phyloP scores from a whole-genome alignment of 2,888 invertebrate genomes.

The Limnephilus lunatus region DNA sequence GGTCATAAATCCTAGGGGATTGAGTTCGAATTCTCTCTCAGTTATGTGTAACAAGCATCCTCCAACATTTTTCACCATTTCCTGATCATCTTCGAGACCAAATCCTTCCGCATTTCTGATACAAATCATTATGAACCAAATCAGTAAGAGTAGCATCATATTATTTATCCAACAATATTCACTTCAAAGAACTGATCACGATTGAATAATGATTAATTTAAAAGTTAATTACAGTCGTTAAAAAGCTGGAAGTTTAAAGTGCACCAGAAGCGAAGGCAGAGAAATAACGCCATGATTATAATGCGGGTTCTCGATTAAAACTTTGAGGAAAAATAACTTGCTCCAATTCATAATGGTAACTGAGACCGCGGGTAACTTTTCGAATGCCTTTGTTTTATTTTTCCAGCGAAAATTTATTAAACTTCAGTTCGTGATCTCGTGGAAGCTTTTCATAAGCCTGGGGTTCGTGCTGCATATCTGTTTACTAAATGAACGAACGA shows the following conservation, averaged over 20 bases:
- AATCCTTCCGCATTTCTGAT: neutral
- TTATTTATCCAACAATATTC: neutral
- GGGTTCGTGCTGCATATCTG: conserved; percentile 11
- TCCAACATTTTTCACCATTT: conserved; percentile 9
- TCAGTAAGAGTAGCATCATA: neutral
- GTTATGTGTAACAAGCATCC: conserved; percentile 55
- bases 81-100: neutral
- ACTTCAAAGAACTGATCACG: neutral
- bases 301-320: conserved; percentile 26
- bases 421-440: conserved; percentile 45
- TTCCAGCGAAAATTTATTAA: conserved; percentile 34
- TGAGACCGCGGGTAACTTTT: conserved; percentile 19
- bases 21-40: conserved; percentile 48
- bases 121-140: neutral
- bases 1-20: conserved; percentile 60
- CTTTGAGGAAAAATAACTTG: neutral
- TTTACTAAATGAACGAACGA: neutral
- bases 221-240: neutral
- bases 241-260: neutral
- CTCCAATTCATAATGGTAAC: conserved; percentile 19
- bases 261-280: neutral
- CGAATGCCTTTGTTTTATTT: conserved; percentile 39
- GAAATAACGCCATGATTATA: conserved; percentile 12
- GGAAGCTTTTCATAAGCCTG: conserved; percentile 16
- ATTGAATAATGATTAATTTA: neutral